phyloP scores from a whole-genome alignment of 2,888 invertebrate species.

The Eubasilissa splendida region DNA sequence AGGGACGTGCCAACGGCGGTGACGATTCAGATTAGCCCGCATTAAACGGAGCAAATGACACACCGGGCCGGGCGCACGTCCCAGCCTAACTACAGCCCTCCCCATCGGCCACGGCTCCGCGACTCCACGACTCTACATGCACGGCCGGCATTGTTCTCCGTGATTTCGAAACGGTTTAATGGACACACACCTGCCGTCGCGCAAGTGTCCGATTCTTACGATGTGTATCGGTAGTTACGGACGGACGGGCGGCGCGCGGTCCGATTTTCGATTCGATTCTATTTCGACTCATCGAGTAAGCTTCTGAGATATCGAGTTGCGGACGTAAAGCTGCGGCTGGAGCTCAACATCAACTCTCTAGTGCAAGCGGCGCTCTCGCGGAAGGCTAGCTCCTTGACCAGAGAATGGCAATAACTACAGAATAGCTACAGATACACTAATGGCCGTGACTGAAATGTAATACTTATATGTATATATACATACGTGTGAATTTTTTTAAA shows the following conservation, averaged over 20 bases:
- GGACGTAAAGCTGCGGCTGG: too few relatives aligned
- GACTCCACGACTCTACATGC: constrained; percentile 6
- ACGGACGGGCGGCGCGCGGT: neutral
- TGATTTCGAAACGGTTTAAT: constrained; percentile 47
- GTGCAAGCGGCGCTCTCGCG: too few relatives aligned
- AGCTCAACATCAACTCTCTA: too few relatives aligned
- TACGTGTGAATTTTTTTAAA: too few relatives aligned
- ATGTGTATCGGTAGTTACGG: constrained; percentile 39
- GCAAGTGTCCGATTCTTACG: constrained; percentile 39
- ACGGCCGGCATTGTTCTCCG: constrained; percentile 32
- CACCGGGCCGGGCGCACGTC: constrained; percentile 37
- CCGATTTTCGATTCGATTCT: too few relatives aligned
- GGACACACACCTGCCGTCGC: constrained; percentile 42
- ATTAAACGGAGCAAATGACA: constrained; percentile 55
- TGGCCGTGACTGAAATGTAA: too few relatives aligned
- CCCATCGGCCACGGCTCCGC: constrained; percentile 25
- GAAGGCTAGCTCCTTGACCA: too few relatives aligned
- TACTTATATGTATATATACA: too few relatives aligned
- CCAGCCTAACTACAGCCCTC: constrained; percentile 21
- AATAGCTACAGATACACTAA: too few relatives aligned
- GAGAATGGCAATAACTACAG: too few relatives aligned
- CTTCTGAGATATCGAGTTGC: too few relatives aligned
- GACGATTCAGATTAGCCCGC: constrained; percentile 53
- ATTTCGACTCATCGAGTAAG: too few relatives aligned
- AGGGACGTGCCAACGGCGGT: constrained; percentile 51